Conservation (phyloP, 2,113 vertebrate genomes). For the Pholis gunnellus region DNA sequence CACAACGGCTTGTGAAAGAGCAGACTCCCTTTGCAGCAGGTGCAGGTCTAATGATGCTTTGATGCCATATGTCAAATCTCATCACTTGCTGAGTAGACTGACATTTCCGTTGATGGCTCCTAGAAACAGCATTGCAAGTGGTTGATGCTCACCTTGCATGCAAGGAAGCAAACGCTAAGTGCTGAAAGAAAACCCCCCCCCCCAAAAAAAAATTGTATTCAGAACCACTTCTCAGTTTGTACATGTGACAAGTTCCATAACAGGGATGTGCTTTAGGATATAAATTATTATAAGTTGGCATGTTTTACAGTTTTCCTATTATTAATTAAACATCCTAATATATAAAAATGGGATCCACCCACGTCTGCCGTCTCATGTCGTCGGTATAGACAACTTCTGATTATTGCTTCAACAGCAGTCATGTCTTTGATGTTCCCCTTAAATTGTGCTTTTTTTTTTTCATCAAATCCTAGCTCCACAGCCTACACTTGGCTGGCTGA, state of each 20-base stretch:
- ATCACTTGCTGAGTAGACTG: constrained; percentile 95
- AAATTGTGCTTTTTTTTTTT: constrained; percentile 70
- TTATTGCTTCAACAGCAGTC: constrained; percentile 71
- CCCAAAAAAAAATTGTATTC: constrained; percentile 68
- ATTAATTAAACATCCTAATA: too few relatives aligned
- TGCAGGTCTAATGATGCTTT: constrained; percentile 94
- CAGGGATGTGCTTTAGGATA: constrained; percentile 11
- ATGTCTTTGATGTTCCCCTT: constrained; percentile 59
- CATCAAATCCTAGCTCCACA: constrained; percentile 72
- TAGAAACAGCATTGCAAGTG: constrained; percentile 83
- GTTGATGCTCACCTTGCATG: constrained; percentile 64
- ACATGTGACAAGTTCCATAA: constrained; percentile 32
- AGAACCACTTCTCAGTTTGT: constrained; percentile 56
- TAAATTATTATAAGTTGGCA: too few relatives aligned
- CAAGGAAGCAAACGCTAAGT: constrained; percentile 33
- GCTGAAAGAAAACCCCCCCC: constrained; percentile 34
- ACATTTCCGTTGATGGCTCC: constrained; percentile 91
- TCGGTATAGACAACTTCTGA: constrained; percentile 68
- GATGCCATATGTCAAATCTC: constrained; percentile 98
- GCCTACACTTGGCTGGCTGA: constrained; percentile 69
- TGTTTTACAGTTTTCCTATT: too few relatives aligned
- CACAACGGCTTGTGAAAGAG: constrained; percentile 86
- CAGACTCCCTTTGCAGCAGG: constrained; percentile 89
- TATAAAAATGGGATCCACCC: neutral
- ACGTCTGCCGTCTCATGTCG: constrained; percentile 44